Evolutionary conservation across 2,888 invertebrate species (phyloP).

Genomic region (Eumacrocentrus americanus): DNA sequence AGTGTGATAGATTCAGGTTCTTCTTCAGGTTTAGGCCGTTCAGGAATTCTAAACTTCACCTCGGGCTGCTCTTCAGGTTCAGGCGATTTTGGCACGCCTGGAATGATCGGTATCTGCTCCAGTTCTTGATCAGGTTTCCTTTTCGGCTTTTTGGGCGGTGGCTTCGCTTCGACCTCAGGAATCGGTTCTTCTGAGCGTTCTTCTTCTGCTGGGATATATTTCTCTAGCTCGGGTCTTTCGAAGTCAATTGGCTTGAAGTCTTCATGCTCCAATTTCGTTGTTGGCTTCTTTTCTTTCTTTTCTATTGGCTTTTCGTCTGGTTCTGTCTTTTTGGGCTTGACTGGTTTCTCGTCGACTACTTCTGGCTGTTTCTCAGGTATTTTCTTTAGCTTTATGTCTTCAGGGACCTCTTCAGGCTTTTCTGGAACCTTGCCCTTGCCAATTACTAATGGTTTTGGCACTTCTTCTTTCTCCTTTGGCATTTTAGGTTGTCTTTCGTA

Average conservation of each 20-base stretch:
- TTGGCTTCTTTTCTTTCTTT: slow-evolving; percentile 46
- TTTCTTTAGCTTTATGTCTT: slow-evolving; percentile 58
- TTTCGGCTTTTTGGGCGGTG: slow-evolving; percentile 47
- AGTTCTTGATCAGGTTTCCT: slow-evolving; percentile 53
- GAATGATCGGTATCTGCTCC: slow-evolving; percentile 55
- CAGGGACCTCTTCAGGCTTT: slow-evolving; percentile 46
- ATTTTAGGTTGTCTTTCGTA: slow-evolving; percentile 58
- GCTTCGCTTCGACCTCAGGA: slow-evolving; percentile 48
- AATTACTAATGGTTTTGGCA: slow-evolving; percentile 50
- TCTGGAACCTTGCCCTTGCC: slow-evolving; percentile 55
- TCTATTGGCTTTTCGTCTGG: slow-evolving; percentile 44
- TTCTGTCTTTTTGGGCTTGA: slow-evolving; percentile 45
- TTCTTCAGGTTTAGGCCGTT: slow-evolving; percentile 51
- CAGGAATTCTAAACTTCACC: slow-evolving; percentile 58
- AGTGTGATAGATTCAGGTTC: slow-evolving; percentile 55
- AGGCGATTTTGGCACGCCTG: slow-evolving; percentile 59
- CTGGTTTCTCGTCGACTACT: slow-evolving; percentile 48
- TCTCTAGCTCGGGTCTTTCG: slow-evolving; percentile 56
- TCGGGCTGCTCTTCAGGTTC: slow-evolving; percentile 61
- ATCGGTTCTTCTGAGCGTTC: slow-evolving; percentile 53
- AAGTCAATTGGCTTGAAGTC: slow-evolving; percentile 53
- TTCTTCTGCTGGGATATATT: slow-evolving; percentile 52
- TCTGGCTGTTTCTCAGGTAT: slow-evolving; percentile 52
- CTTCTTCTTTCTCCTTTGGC: slow-evolving; percentile 48
- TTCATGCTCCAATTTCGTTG: slow-evolving; percentile 47